Conservation (phyloP, 2,113 vertebrate genomes). For the Labrus mixtus region DNA sequence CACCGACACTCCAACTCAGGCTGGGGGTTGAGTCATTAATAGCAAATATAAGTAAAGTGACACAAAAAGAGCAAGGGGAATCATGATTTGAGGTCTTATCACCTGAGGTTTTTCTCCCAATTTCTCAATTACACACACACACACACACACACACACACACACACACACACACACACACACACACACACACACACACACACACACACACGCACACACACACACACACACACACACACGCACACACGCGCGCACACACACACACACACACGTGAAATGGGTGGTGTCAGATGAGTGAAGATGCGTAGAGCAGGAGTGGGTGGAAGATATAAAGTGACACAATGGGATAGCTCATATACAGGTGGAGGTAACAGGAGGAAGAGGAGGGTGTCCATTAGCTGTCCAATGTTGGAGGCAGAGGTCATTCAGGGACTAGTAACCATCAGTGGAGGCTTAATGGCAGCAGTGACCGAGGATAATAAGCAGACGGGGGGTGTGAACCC, state of each 20-base stretch:
- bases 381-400: constrained; percentile 60
- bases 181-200: constrained; percentile 19
- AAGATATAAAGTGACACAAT: neutral
- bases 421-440: constrained; percentile 41
- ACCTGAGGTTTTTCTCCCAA: neutral
- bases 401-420: constrained; percentile 47
- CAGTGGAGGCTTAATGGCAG: constrained; percentile 46
- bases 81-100: constrained; percentile 21
- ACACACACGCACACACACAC: too few relatives aligned
- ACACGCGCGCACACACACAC: constrained; percentile 5
- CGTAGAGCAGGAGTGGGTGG: constrained; percentile 18
- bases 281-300: neutral
- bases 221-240: too few relatives aligned
- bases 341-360: constrained; percentile 8
- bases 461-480: constrained; percentile 44
- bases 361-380: constrained; percentile 14
- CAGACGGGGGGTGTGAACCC: constrained; percentile 34
- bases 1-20: constrained; percentile 5
- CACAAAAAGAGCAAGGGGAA: constrained; percentile 24
- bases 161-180: too few relatives aligned
- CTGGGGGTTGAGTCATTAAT: constrained; percentile 56
- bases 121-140: neutral
- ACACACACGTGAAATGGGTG: constrained; percentile 30
- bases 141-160: too few relatives aligned
- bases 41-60: constrained; percentile 36